These are phyloP conservation scores for Bombus terrestris DNA, from an alignment of 1,140 invertebrate genomes.

Conservation along the genomic window DNA sequence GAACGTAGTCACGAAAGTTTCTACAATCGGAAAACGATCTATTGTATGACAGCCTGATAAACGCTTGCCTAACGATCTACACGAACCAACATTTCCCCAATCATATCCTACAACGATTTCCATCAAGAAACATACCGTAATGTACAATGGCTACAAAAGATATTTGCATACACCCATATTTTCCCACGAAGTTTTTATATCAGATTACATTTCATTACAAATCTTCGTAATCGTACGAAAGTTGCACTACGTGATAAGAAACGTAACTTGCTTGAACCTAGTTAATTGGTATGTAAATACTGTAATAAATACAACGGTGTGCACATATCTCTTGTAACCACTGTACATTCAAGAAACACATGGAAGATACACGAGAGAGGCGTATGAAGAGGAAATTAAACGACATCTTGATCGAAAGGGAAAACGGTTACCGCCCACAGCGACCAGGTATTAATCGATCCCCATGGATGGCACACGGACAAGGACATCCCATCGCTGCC, in stretches of 20 bases:
- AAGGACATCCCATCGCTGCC: not conserved
- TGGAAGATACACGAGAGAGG: no score
- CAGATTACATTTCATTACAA: no score
- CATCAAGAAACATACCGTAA: not conserved
- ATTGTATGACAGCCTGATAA: not conserved
- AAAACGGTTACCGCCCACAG: not conserved
- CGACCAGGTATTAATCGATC: slow-evolving; percentile 9
- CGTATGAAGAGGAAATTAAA: not conserved
- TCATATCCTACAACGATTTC: not conserved
- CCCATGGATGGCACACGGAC: not conserved
- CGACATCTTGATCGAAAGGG: not conserved
- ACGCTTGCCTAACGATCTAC: not conserved
- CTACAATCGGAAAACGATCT: not conserved
- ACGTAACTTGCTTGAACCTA: no score
- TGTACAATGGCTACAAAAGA: not conserved
- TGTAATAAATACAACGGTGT: no score
- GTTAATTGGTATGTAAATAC: no score
- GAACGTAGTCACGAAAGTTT: not conserved
- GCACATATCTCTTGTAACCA: no score
- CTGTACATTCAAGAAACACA: no score
- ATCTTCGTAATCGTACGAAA: no score
- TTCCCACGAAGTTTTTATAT: no score
- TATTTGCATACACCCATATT: not conserved
- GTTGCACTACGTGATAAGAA: no score
- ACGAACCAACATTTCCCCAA: not conserved